Evolutionary conservation across 2,113 vertebrate species (phyloP).

Genomic region (Stegostoma tigrinum): DNA sequence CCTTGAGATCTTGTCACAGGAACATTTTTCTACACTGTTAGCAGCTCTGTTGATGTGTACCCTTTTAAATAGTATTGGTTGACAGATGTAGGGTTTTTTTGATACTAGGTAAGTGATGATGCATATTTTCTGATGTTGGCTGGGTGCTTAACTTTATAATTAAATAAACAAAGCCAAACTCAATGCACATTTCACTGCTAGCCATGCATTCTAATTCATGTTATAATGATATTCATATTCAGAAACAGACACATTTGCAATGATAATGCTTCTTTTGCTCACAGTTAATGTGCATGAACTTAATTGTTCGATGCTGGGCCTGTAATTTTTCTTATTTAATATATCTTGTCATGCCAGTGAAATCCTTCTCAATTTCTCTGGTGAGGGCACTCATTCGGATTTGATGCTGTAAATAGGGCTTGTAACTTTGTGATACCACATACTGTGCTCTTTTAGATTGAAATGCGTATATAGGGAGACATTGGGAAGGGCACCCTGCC

Average conservation of each 20-base stretch:
- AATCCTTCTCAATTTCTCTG: background rate
- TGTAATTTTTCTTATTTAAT: conserved; percentile 16
- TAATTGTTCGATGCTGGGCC: background rate
- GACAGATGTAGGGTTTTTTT: background rate
- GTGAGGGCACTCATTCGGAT: background rate
- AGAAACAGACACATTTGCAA: background rate
- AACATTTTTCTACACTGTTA: background rate
- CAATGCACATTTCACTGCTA: background rate
- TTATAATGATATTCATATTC: background rate
- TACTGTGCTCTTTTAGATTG: background rate
- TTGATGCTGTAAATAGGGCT: background rate
- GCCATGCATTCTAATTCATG: background rate
- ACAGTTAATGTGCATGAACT: background rate
- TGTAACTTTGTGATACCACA: background rate
- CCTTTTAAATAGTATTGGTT: background rate
- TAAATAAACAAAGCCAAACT: background rate
- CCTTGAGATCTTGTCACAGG: background rate
- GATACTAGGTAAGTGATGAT: background rate
- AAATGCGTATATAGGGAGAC: too few species aligned
- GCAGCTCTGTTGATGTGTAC: background rate
- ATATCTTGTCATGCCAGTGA: background rate
- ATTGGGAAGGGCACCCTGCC: background rate
- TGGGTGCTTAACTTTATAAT: background rate
- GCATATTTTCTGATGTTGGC: background rate
- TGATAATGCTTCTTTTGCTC: background rate